phyloP scores from a whole-genome alignment of 2,888 invertebrate species.

The Hypselothyrea guttata region DNA sequence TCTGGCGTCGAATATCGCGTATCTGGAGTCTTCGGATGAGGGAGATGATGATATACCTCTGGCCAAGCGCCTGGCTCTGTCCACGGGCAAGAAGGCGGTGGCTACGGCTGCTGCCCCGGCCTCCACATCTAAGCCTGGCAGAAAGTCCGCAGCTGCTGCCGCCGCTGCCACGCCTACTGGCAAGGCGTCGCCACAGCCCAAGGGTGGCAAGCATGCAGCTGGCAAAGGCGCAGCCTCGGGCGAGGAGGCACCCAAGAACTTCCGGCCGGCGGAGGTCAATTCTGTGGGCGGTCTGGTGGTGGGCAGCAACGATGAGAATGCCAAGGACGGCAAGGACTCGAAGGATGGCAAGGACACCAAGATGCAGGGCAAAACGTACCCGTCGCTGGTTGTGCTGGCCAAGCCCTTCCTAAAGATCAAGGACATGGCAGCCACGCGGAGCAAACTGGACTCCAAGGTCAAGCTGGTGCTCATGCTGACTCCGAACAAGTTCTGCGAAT shows the following conservation, averaged over 20 bases:
- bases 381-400: slow-evolving; percentile 92
- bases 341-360: slow-evolving; percentile 92
- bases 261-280: slow-evolving; percentile 88
- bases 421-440: slow-evolving; percentile 85
- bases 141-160: slow-evolving; percentile 30
- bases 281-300: slow-evolving; percentile 88
- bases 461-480: slow-evolving; percentile 91
- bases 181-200: slow-evolving; percentile 59
- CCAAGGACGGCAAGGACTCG: slow-evolving; percentile 84
- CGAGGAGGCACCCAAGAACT: slow-evolving; percentile 66
- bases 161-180: slow-evolving; percentile 38
- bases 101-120: slow-evolving; percentile 25
- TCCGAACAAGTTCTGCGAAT: slow-evolving; percentile 93
- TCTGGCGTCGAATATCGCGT: slow-evolving; percentile 73
- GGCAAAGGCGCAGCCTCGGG: slow-evolving; percentile 26
- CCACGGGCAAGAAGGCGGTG: slow-evolving; percentile 57
- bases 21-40: slow-evolving; percentile 81
- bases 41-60: slow-evolving; percentile 82
- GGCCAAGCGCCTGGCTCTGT: slow-evolving; percentile 82
- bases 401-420: slow-evolving; percentile 90
- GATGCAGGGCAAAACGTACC: slow-evolving; percentile 90
- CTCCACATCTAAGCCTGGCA: slow-evolving; percentile 36
- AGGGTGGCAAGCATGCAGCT: slow-evolving; percentile 40
- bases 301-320: slow-evolving; percentile 84
- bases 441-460: slow-evolving; percentile 89